Percentiles rank a stretch among this genome's conserved stretches.
These are phyloP conservation scores for Araneus ventricosus DNA, from an alignment of 1,140 invertebrate genomes.

Conservation along the genomic window DNA sequence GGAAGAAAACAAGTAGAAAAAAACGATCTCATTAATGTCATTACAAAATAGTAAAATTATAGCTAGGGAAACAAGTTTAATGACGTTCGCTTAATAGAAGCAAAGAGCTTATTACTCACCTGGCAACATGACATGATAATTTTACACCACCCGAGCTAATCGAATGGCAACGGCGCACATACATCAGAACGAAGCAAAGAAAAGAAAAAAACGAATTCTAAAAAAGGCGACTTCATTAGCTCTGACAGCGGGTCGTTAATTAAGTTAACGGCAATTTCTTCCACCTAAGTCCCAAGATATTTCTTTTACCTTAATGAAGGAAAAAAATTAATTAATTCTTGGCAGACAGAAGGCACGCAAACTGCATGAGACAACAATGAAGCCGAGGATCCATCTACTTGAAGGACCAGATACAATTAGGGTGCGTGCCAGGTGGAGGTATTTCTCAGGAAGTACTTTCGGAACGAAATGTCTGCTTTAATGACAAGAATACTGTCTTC, in stretches of 20 bases:
- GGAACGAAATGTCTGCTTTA: background rate
- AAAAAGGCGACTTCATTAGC: conserved; percentile 56
- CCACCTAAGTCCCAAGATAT: conserved; percentile 48
- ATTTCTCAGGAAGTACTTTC: background rate
- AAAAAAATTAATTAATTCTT: conserved; percentile 64
- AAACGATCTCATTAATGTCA: conserved; percentile 55
- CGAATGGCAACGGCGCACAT: conserved; percentile 37
- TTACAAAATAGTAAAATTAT: conserved; percentile 59
- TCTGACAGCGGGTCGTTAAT: conserved; percentile 36
- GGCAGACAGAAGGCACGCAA: conserved; percentile 11
- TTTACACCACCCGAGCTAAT: conserved; percentile 38
- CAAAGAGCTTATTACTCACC: conserved; percentile 50
- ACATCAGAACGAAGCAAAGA: background rate
- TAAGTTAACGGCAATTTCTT: conserved; percentile 58
- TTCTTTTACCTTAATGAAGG: conserved; percentile 54
- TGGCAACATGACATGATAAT: conserved; percentile 53
- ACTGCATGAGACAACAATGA: conserved; percentile 40
- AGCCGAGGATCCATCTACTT: background rate
- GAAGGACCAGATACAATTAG: background rate
- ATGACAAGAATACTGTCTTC: too few species aligned
- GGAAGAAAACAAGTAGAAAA: background rate
- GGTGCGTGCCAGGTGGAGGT: background rate
- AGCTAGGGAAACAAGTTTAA: conserved; percentile 52
- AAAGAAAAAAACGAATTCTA: conserved; percentile 22
- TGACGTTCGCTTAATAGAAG: conserved; percentile 51